Conservation (phyloP, 2,888 invertebrate genomes). For the Terebella lapidaria region DNA sequence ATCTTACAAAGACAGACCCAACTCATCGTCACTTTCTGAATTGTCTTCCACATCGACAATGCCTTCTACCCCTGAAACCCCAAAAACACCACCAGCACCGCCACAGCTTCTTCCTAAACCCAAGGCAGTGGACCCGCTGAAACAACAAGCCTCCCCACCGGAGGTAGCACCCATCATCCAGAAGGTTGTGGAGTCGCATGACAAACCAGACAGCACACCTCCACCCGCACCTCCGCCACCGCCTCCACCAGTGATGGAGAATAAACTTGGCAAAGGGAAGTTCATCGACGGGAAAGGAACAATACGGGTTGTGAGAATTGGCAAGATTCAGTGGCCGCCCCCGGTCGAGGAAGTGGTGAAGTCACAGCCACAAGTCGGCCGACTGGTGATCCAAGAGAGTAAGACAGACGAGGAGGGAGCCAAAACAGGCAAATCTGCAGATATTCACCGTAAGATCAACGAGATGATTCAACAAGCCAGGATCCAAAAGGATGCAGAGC, state of each 20-base stretch:
- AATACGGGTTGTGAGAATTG: conserved; percentile 15
- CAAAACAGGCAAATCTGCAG: neutral
- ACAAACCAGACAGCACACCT: conserved; percentile 3
- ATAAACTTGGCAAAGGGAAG: no score
- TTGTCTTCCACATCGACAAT: neutral
- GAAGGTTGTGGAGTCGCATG: neutral
- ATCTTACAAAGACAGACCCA: neutral
- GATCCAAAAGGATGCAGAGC: neutral
- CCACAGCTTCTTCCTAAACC: no score
- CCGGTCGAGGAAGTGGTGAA: conserved; percentile 67
- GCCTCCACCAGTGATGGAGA: conserved; percentile 52
- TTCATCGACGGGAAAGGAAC: neutral
- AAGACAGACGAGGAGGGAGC: neutral
- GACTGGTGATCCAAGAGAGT: conserved; percentile 44
- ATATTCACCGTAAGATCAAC: conserved; percentile 8
- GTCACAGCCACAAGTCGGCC: conserved; percentile 34
- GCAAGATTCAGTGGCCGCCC: conserved; percentile 67
- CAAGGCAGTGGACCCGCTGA: no score
- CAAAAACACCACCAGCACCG: neutral
- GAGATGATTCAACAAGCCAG: conserved; percentile 5
- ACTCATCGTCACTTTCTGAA: neutral
- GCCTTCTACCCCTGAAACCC: neutral
- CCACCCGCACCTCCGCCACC: conserved; percentile 38
- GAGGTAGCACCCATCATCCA: neutral
- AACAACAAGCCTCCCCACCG: neutral